Evolutionary conservation across 2,888 invertebrate species (phyloP), one percentile per base, ranked within the genome.

Genomic region (Girardia tigrina): DNA sequence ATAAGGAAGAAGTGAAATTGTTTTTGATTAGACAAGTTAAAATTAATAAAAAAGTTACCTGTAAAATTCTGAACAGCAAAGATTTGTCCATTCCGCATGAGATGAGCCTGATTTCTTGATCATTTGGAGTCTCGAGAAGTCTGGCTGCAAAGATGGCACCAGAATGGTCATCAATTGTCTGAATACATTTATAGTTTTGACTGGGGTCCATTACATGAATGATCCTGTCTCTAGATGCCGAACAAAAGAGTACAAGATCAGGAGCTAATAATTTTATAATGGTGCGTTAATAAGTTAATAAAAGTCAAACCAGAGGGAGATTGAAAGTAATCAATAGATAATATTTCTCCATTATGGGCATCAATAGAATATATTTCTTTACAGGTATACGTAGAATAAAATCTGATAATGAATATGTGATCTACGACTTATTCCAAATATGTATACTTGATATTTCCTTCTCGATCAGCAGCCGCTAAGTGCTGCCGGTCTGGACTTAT

Each of bases 71-170:
- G 82, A 95, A 94, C 80, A 97, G 90, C 78, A 95, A 89, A 56
- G 92, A 92, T 83, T 95, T 94, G 83, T 95, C 95, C 0, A 94
- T 94, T 12, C 94, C 92, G 82, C 94, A 95, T 0, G 92, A 92
- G 16, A 94, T 90, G 90, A 97, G 91, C 84, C 92, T 91, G 77
- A 93, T 87, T 69, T 82, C 80, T 69, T 79, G 79, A 28, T 83
- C 81, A 28, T 80, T 26, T 27, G 42, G 73, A 69, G 75, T 70
- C 29, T 26, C 88, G 73, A 92, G 87, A 85, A 94, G 94, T 79
- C 91, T 87, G 6, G 94, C 92, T 0, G 94, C 91, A 0, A 93
- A 94, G 79, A 95, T 93, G 36, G 93, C 91, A 0, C 93, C 92
- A 28, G 94, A 93, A 85, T 97, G 95, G 84, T 97, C 97, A 83